Evolutionary conservation across 2,113 vertebrate genomes (phyloP).

Genomic region (Leucopsar rothschildi): DNA sequence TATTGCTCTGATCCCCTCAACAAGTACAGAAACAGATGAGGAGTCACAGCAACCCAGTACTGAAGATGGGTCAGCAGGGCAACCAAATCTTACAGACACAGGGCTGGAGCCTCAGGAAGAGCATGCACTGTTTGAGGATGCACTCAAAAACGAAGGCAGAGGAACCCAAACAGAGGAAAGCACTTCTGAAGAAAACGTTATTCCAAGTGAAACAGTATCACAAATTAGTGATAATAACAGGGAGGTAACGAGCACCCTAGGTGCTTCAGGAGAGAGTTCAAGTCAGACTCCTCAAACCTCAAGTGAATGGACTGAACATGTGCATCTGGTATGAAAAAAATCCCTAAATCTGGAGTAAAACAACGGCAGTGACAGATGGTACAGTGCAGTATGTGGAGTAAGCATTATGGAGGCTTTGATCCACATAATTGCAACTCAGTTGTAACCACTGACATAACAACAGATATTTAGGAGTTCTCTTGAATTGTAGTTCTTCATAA

Average conservation of each 20-base stretch:
- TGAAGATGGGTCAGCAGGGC: slow-evolving; percentile 56
- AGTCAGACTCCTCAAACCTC: slow-evolving; percentile 82
- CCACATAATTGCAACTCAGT: slow-evolving; percentile 46
- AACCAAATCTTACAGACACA: neutral
- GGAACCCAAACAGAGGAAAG: slow-evolving; percentile 80
- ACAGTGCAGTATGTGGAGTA: slow-evolving; percentile 41
- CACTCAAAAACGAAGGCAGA: slow-evolving; percentile 73
- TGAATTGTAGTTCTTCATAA: slow-evolving; percentile 58
- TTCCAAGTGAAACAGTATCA: slow-evolving; percentile 63
- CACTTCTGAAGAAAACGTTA: slow-evolving; percentile 62
- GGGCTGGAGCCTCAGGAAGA: slow-evolving; percentile 66
- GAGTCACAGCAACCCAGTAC: slow-evolving; percentile 62
- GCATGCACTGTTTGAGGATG: slow-evolving; percentile 70
- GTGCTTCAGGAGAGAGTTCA: slow-evolving; percentile 73
- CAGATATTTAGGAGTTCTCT: slow-evolving; percentile 57
- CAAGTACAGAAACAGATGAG: slow-evolving; percentile 73
- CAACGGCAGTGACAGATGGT: slow-evolving; percentile 12
- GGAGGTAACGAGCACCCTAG: slow-evolving; percentile 41
- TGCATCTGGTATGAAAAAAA: slow-evolving; percentile 85
- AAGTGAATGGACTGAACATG: slow-evolving; percentile 90
- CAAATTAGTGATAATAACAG: slow-evolving; percentile 50
- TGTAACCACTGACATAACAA: slow-evolving; percentile 56
- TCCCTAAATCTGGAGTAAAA: neutral
- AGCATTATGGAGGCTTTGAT: slow-evolving; percentile 55
- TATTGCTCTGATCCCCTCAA: slow-evolving; percentile 88